Evolutionary conservation across 1,140 invertebrate species (phyloP).

Genomic region (Drosophila kurseongensis): DNA sequence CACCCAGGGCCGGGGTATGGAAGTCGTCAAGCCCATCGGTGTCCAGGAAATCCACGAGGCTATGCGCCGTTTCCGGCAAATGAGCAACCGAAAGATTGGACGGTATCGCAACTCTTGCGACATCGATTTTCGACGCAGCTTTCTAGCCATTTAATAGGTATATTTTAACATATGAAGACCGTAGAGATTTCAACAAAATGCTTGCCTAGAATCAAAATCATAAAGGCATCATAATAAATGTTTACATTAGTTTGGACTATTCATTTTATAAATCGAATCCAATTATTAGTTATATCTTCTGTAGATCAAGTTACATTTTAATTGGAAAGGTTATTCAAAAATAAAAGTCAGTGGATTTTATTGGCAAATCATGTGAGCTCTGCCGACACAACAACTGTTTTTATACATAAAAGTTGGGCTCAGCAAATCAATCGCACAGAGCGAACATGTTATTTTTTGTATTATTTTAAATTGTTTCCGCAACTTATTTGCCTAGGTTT

Average conservation of each 20-base stretch:
- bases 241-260: neutral
- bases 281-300: neutral
- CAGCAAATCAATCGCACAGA: too few relatives aligned
- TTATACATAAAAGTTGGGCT: too few relatives aligned
- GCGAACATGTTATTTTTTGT: too few relatives aligned
- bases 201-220: too few relatives aligned
- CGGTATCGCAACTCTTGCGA: constrained; percentile 77
- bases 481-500: too few relatives aligned
- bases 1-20: constrained; percentile 80
- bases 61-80: constrained; percentile 78
- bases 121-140: constrained; percentile 72
- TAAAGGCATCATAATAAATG: too few relatives aligned
- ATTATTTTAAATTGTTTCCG: too few relatives aligned
- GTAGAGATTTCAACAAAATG: neutral
- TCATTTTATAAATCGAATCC: neutral
- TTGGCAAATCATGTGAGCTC: too few relatives aligned
- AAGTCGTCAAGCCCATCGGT: constrained; percentile 81
- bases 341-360: too few relatives aligned
- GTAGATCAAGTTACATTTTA: neutral
- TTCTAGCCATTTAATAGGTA: constrained; percentile 73
- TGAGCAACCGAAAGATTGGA: constrained; percentile 76
- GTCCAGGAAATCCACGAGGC: constrained; percentile 83
- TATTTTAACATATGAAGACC: neutral
- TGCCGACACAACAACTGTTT: too few relatives aligned
- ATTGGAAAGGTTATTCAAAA: too few relatives aligned